These are phyloP conservation scores for Gallinago paraguaiae DNA, from an alignment of 2,113 vertebrate genomes.

Conservation along the genomic window DNA sequence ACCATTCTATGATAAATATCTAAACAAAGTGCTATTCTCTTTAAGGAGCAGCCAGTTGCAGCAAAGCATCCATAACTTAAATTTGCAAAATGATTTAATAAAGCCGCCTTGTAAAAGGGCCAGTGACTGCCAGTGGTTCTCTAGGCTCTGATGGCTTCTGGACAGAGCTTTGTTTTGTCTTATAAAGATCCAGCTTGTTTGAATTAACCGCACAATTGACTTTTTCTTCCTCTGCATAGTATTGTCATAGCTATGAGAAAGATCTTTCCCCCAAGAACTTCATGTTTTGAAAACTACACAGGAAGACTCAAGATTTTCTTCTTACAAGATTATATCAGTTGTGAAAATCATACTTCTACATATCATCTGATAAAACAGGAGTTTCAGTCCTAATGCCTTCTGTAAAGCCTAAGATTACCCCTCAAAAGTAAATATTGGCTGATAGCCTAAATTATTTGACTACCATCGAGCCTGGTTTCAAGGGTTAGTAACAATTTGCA, in stretches of 20 bases:
- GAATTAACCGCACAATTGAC: neutral
- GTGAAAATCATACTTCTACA: neutral
- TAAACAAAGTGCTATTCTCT: neutral
- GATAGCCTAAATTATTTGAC: neutral
- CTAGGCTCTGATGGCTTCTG: neutral
- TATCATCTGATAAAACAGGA: accelerated
- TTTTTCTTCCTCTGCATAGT: neutral
- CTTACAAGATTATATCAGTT: neutral
- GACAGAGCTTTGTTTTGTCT: neutral
- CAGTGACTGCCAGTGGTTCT: neutral
- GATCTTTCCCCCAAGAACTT: neutral
- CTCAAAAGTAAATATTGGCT: neutral
- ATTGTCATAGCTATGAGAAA: neutral
- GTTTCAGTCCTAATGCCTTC: neutral
- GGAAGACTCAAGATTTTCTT: neutral
- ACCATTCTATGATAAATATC: neutral
- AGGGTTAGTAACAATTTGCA: neutral
- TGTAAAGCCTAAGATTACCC: neutral
- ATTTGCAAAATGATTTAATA: neutral
- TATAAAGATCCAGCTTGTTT: neutral
- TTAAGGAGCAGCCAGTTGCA: neutral
- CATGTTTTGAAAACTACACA: neutral
- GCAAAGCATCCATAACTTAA: neutral
- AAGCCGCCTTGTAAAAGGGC: neutral
- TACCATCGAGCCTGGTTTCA: neutral